phyloP scores from a whole-genome alignment of 2,113 vertebrate species.

The Piprites chloris region DNA sequence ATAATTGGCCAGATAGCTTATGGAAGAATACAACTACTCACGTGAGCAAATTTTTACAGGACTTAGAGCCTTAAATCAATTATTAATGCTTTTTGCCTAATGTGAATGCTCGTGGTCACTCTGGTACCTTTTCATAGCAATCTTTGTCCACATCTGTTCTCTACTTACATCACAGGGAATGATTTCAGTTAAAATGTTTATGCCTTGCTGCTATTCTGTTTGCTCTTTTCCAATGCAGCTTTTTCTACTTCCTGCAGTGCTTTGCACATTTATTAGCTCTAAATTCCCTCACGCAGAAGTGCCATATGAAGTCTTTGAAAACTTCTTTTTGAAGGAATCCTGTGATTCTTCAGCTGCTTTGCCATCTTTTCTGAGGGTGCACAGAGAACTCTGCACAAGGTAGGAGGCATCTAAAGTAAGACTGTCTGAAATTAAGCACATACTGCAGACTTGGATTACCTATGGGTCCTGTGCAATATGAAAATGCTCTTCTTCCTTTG shows the following conservation, averaged over 20 bases:
- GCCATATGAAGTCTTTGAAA: not conserved
- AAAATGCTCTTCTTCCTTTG: not conserved
- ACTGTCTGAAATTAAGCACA: not conserved
- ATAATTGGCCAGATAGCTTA: not conserved
- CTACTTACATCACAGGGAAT: not conserved
- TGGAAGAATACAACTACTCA: not conserved
- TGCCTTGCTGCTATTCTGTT: not conserved
- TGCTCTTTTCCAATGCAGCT: not conserved
- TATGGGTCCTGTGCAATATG: not conserved
- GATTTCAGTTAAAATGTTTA: not conserved
- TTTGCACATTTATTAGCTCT: not conserved
- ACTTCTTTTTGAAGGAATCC: not conserved
- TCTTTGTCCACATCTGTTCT: not conserved
- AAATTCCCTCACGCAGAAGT: not conserved
- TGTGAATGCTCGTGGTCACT: not conserved
- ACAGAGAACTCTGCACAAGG: not conserved
- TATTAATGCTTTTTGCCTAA: not conserved
- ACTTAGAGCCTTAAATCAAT: not conserved
- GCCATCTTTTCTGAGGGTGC: not conserved
- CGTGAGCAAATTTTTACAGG: not conserved
- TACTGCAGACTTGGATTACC: not conserved
- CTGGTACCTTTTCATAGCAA: not conserved
- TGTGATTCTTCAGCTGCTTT: not conserved
- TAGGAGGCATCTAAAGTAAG: not conserved
- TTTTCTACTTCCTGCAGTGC: not conserved